These are phyloP conservation scores for Andrena dorsata DNA, from an alignment of 2,888 invertebrate genomes.

Conservation along the genomic window DNA sequence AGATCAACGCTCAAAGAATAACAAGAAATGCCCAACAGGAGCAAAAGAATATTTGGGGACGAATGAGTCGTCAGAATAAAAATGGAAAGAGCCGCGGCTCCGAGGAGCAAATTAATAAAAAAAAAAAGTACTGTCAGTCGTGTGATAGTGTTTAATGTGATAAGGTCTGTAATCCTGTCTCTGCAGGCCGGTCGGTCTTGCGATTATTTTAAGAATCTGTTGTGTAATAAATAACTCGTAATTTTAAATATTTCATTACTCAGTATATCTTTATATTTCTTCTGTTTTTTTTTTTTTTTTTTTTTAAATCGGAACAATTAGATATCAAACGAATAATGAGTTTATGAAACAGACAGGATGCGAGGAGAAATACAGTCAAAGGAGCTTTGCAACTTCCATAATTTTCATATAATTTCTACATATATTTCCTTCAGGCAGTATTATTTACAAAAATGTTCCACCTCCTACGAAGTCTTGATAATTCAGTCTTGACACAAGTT, in stretches of 20 bases:
- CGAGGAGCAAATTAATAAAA: conserved; percentile 1
- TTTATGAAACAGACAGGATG: conserved; percentile 29
- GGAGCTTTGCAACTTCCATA: conserved; percentile 45
- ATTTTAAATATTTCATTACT: conserved; percentile 52
- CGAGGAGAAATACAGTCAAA: conserved; percentile 40
- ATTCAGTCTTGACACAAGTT: conserved; percentile 82
- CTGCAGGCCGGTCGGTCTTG: conserved; percentile 28
- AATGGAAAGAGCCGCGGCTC: conserved; percentile 4
- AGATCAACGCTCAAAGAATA: conserved; percentile 18
- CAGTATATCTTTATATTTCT: conserved; percentile 19
- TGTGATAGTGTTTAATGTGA: conserved; percentile 45
- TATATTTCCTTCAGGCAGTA: conserved; percentile 79
- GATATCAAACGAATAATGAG: background rate
- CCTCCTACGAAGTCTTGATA: conserved; percentile 81
- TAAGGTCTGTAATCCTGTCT: conserved; percentile 52
- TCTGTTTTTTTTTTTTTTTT: background rate
- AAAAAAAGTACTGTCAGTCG: conserved; percentile 23
- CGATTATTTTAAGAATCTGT: conserved; percentile 59
- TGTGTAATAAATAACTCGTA: conserved; percentile 61
- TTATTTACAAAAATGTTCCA: conserved; percentile 83
- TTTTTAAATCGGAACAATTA: conserved; percentile 26
- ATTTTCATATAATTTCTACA: conserved; percentile 78
- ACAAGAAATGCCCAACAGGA: background rate
- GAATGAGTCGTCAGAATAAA: background rate
- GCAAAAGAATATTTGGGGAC: background rate